A percentile compares a stretch with the other conserved stretches of the same genome.
Conservation (phyloP, 2,888 invertebrate species). For the Erynnis tages region DNA sequence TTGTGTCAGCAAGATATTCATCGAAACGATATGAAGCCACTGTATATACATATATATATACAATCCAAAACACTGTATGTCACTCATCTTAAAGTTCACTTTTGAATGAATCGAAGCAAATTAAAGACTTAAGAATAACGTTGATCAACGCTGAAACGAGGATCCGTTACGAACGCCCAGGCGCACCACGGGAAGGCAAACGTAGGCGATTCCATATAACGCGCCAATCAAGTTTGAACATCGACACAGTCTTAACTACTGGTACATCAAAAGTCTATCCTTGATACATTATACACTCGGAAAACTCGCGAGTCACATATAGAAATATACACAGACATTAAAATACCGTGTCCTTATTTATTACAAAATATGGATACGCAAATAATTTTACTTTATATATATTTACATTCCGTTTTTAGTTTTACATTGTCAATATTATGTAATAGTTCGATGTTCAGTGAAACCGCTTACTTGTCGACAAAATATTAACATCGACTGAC, state of each 20-base stretch:
- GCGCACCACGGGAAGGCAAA: no score
- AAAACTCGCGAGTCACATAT: constrained; percentile 15
- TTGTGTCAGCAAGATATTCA: no score
- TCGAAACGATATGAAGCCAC: no score
- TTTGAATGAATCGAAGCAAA: no score
- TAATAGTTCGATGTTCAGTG: constrained; percentile 22
- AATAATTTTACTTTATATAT: constrained; percentile 17
- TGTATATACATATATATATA: no score
- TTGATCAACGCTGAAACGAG: no score
- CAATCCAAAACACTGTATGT: no score
- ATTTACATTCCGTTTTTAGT: constrained; percentile 17
- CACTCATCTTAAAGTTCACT: no score
- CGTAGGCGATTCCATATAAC: not conserved
- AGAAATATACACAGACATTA: constrained; percentile 22
- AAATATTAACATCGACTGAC: constrained; percentile 11
- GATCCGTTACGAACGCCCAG: no score
- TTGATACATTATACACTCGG: constrained; percentile 4
- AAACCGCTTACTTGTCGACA: constrained; percentile 17
- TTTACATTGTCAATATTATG: constrained; percentile 14
- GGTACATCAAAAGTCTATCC: constrained; percentile 14
- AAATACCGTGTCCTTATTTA: constrained; percentile 13
- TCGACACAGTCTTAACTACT: constrained; percentile 11
- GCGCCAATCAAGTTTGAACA: not conserved
- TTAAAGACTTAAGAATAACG: no score
- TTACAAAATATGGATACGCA: constrained; percentile 23